Evolutionary conservation across 2,113 vertebrate species (phyloP).

Genomic region (Albula goreensis): DNA sequence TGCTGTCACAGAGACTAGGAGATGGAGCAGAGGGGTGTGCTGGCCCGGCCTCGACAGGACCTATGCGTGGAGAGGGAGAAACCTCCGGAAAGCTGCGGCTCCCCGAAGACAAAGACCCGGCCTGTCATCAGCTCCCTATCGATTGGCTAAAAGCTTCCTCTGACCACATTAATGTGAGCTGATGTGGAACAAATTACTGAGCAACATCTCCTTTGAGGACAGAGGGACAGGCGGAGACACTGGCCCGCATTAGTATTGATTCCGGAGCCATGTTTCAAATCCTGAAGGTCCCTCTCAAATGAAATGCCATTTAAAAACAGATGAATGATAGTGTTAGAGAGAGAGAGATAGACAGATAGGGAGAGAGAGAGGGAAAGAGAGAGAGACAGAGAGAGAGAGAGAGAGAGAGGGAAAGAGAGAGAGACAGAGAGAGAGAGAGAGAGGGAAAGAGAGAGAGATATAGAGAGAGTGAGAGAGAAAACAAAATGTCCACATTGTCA

Average conservation of each 20-base stretch:
- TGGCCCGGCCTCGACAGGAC: no score
- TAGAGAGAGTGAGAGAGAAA: no score
- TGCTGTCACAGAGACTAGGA: no score
- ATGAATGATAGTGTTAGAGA: neutral
- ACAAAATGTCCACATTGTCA: no score
- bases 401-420: no score
- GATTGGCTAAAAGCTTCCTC: constrained; percentile 8
- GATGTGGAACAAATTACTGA: neutral
- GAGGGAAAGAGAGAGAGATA: no score
- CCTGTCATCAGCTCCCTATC: neutral
- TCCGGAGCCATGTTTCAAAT: neutral
- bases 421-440: no score
- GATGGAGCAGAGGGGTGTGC: no score
- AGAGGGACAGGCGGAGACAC: neutral
- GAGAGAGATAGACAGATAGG: no score
- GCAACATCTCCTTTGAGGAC: neutral
- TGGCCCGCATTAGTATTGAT: neutral
- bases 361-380: no score
- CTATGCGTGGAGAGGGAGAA: no score
- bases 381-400: no score
- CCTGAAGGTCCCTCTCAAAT: neutral
- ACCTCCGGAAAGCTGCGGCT: neutral
- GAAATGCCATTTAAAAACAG: neutral
- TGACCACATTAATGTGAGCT: neutral
- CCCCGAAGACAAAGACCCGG: neutral